Evolutionary conservation across 2,797 vertebrate species (phyloP), one percentile per base, ranked within the genome.

Genomic region (Acomys russatus): DNA sequence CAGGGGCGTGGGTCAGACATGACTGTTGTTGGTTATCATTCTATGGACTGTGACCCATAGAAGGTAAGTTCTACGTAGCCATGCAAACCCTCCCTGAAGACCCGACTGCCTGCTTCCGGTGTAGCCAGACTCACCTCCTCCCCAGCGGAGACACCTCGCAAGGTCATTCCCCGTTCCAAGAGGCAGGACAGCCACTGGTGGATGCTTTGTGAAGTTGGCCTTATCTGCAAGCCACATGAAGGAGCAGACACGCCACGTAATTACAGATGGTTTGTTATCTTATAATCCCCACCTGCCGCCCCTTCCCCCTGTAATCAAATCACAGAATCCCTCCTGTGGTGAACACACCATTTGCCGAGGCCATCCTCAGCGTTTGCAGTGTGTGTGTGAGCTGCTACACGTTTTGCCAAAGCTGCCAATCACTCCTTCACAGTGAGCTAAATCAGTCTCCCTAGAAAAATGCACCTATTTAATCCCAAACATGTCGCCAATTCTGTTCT

Each of bases 131-230:
- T 99, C 98, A 99, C 99, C 99, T 99, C 99, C 99, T 98, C 99
- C 99, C 99, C 99, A 99, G 98, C 99, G 99, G 94, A 99, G 98
- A 97, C 99, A 99, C 88, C 99, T 99, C 3, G 99, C 99, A 74
- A 99, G 98, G 98, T 99, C 99, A 3, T 99, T 99, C 88, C 99
- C 99, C 0, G 99, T 99, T 77, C 99, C 99, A 96, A 99, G 98
- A 22, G 99, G 99, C 93, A 99, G 99, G 92, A 99, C 99, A 0
- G 99, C 99, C 94, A 99, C 99, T 0, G 99, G 99, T 0, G 99
- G 99, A 92, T 99, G 99, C 95, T 99, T 99, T 87, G 98, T 88
- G 80, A 99, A 98, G 98, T 98, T 99, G 4, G 99, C 98, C 92
- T 99, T 99, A 98, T 99, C 99, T 99, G 98, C 63, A 98, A 64